Evolutionary conservation across 1,140 invertebrate species (phyloP).

Genomic region (Papilio machaon): DNA sequence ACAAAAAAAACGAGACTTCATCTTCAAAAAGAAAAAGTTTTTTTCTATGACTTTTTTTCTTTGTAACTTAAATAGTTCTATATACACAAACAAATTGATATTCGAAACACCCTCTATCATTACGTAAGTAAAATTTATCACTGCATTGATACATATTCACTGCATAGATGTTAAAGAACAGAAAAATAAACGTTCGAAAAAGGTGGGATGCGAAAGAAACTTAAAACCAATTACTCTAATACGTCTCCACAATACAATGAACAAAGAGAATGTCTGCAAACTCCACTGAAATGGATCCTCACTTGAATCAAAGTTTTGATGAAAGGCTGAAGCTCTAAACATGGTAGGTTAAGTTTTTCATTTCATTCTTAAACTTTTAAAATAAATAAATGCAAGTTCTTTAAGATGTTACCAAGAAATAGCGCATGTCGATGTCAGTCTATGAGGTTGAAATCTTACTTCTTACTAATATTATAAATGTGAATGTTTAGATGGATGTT

Average conservation of each 20-base stretch:
- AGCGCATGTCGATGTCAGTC: too few relatives aligned
- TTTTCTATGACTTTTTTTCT: not conserved
- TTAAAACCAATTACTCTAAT: slow-evolving; percentile 24
- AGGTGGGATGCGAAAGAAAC: not conserved
- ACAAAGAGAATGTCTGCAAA: slow-evolving; percentile 22
- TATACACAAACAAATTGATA: not conserved
- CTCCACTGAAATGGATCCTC: slow-evolving; percentile 3
- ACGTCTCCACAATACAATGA: slow-evolving; percentile 18
- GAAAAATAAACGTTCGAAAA: not conserved
- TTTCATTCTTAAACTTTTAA: not conserved
- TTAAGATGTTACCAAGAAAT: not conserved
- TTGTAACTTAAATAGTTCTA: not conserved
- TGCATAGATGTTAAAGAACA: not conserved
- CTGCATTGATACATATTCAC: too few relatives aligned
- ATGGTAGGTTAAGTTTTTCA: not conserved
- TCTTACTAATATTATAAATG: too few relatives aligned
- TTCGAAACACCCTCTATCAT: not conserved
- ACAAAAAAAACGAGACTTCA: too few relatives aligned
- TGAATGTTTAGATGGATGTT: too few relatives aligned
- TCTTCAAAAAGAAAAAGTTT: too few relatives aligned
- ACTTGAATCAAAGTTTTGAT: slow-evolving; percentile 19
- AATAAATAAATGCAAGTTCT: not conserved
- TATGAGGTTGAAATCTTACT: too few relatives aligned
- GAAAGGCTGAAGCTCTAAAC: not conserved
- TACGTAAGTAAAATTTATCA: not conserved